Percentiles rank a stretch among this genome's conserved stretches.
phyloP scores from a whole-genome alignment of 1,140 invertebrate species.

The Brachionus koreanus region DNA sequence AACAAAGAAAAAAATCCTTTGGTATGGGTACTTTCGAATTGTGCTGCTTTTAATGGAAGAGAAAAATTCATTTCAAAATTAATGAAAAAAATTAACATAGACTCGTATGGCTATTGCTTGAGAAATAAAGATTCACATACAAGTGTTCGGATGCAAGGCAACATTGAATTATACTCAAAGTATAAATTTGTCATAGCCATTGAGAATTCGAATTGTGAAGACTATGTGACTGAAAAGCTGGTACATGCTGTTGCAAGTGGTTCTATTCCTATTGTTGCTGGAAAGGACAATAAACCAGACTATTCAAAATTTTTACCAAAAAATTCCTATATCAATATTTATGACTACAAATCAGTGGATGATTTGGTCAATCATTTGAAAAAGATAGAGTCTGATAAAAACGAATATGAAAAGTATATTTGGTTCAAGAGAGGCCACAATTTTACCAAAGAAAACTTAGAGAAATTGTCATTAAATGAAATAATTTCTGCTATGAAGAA shows the following conservation, averaged over 20 bases:
- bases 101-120: constrained; percentile 36
- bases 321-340: constrained; percentile 41
- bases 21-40: constrained; percentile 27
- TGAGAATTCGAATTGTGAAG: constrained; percentile 79
- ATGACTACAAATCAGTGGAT: constrained; percentile 37
- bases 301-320: constrained; percentile 34
- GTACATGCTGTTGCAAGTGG: constrained; percentile 35
- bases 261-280: constrained; percentile 43
- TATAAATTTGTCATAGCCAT: constrained; percentile 81
- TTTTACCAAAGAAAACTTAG: not conserved
- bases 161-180: constrained; percentile 34
- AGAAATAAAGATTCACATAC: constrained; percentile 47
- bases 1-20: constrained; percentile 33
- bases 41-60: not conserved
- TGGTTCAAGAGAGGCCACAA: constrained; percentile 5
- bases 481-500: not conserved
- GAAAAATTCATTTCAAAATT: constrained; percentile 37
- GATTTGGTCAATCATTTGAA: constrained; percentile 34
- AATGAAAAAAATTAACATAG: constrained; percentile 41
- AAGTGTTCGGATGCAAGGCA: not conserved
- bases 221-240: constrained; percentile 84
- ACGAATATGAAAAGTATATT: constrained; percentile 37
- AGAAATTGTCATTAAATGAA: not conserved
- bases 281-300: constrained; percentile 10
- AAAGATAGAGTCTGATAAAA: not conserved